These are phyloP conservation scores for Calameuta filiformis DNA, from an alignment of 2,888 invertebrate species.

Conservation along the genomic window DNA sequence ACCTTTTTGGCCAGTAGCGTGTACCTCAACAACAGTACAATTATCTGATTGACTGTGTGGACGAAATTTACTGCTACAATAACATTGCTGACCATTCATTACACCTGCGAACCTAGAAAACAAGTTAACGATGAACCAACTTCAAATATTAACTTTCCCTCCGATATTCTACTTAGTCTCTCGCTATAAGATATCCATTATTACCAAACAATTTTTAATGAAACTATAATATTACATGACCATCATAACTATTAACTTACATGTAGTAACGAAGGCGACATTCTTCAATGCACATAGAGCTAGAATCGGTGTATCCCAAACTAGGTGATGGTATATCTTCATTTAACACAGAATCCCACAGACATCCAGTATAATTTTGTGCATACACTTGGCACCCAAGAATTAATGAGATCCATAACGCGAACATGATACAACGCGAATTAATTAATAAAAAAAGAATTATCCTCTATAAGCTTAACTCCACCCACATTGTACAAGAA, in stretches of 20 bases:
- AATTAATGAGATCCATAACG: not conserved
- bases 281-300: constrained; percentile 47
- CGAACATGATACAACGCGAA: not conserved
- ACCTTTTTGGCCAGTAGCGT: constrained; percentile 72
- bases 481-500: not conserved
- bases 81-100: constrained; percentile 66
- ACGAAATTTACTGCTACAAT: constrained; percentile 66
- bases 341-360: constrained; percentile 38
- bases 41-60: constrained; percentile 49
- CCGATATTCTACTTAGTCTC: not conserved
- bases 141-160: not conserved
- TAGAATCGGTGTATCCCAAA: constrained; percentile 37
- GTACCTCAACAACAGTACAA: constrained; percentile 75
- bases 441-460: not conserved
- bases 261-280: constrained; percentile 56
- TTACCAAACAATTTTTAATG: not conserved
- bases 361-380: constrained; percentile 52
- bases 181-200: not conserved
- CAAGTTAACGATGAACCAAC: not conserved
- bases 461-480: not conserved
- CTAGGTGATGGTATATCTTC: constrained; percentile 44
- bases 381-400: constrained; percentile 13
- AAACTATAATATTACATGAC: not conserved
- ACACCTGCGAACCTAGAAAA: constrained; percentile 66
- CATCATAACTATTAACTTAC: constrained; percentile 37